Evolutionary conservation across 2,888 invertebrate species (phyloP).

Genomic region (Lamellibrachia columna): DNA sequence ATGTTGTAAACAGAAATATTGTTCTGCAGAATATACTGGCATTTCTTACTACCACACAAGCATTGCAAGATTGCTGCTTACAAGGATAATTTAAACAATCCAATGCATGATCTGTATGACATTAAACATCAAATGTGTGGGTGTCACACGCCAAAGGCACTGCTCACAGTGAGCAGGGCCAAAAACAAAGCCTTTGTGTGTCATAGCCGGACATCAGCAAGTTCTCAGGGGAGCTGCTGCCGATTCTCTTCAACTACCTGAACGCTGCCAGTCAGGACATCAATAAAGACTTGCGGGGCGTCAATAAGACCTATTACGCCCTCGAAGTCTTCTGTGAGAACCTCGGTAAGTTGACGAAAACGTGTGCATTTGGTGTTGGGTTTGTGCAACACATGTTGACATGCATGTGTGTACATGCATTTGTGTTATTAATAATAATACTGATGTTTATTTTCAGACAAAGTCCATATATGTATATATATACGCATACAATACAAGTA

Average conservation of each 20-base stretch:
- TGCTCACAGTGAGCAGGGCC: too few relatives aligned
- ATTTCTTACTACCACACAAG: too few relatives aligned
- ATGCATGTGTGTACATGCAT: neutral
- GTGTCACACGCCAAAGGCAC: too few relatives aligned
- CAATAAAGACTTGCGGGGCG: constrained; percentile 40
- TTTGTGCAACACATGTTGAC: neutral
- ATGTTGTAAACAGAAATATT: too few relatives aligned
- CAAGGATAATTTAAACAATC: too few relatives aligned
- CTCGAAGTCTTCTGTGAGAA: constrained; percentile 83
- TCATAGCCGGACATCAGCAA: constrained; percentile 79
- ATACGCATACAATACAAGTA: too few relatives aligned
- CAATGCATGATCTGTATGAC: too few relatives aligned
- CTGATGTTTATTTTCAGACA: too few relatives aligned
- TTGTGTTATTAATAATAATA: neutral
- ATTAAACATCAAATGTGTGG: too few relatives aligned
- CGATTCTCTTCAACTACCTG: constrained; percentile 77
- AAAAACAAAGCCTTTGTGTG: neutral
- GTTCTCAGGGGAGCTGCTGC: constrained; percentile 77
- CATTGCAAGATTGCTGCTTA: too few relatives aligned
- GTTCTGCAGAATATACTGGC: too few relatives aligned
- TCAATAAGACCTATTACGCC: constrained; percentile 80
- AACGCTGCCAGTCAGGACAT: constrained; percentile 60
- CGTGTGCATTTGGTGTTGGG: neutral
- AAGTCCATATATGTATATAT: too few relatives aligned
- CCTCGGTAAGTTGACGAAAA: constrained; percentile 61